Conservation (phyloP, 2,797 vertebrate genomes). For the Steatocranus sp. region DNA sequence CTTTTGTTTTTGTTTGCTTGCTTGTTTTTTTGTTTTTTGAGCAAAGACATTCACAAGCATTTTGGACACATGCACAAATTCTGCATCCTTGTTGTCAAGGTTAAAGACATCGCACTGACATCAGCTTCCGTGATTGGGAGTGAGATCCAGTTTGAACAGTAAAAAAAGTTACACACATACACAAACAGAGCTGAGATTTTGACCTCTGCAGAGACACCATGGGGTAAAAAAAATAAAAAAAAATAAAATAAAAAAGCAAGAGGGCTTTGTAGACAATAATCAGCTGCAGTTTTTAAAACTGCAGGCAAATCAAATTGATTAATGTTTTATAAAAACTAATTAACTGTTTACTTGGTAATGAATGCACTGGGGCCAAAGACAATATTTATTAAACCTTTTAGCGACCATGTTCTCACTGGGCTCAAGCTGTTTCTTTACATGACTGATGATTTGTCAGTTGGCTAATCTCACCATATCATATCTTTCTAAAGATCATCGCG, state of each 20-base stretch:
- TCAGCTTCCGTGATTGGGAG: slow-evolving; percentile 24
- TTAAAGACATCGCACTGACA: slow-evolving; percentile 37
- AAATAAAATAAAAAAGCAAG: background rate
- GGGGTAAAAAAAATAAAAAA: background rate
- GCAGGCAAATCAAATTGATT: slow-evolving; percentile 22
- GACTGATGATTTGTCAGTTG: background rate
- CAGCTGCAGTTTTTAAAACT: slow-evolving; percentile 3
- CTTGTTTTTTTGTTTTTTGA: background rate
- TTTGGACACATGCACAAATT: background rate
- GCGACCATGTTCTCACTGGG: background rate
- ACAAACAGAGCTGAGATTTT: background rate
- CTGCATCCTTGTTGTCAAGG: slow-evolving; percentile 22
- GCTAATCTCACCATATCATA: background rate
- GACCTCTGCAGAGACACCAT: slow-evolving; percentile 27
- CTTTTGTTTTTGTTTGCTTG: background rate
- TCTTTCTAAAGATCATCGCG: background rate
- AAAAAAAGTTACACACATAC: slow-evolving; percentile 25
- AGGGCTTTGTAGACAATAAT: background rate
- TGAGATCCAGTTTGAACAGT: background rate
- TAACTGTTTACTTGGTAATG: slow-evolving; percentile 17
- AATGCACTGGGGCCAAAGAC: background rate
- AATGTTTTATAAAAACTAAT: slow-evolving; percentile 39
- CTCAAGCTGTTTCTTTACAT: background rate
- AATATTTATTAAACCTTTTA: background rate
- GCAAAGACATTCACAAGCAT: background rate